Base-by-base conservation (phyloP, 2,113 vertebrate species). In the Typhlomys cinereus region DNA sequence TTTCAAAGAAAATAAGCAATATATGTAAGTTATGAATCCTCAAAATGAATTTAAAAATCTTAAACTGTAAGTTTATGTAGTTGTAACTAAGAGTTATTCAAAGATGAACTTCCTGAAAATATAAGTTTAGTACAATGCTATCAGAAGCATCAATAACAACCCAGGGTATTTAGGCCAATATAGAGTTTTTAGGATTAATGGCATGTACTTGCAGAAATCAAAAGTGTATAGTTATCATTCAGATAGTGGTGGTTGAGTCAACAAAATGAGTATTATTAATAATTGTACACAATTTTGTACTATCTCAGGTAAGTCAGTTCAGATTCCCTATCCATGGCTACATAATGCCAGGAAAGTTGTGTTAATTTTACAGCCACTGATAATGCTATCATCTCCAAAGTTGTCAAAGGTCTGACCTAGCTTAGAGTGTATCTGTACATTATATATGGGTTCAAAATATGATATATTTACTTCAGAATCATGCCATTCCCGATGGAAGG, bases 1-100 rank as follows among this genome's bases (percentile, higher is more conserved):
- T 76, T 71, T 80, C 48, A 94, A 29, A 69, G 57, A 29, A 85
- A 89, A 93, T 85, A 93, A 90, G 73, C 15, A 95, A 92, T 66
- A 52, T 85, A 76, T 66, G 1, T 83, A 86, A 86, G 83, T 52
- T 81, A 87, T 59, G 36, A 0, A n/a, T 2, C 11, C 27, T 39
- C 25, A 83, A 91, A 88, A 11, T 75, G 29, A 4, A 83, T 75
- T 71, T 31, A 91, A 93, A 94, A 87, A 81, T 39, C 46, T 85
- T 74, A 93, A 94, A 85, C 23, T 5, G 54, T 85, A 82, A 23
- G 52, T 31, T 84, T 8, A 79, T 75, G 25, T 48, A 81, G 29
- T 10, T 91, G 4, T 81, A 36, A 20, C 21, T 34, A 79, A 15
- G 62, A 75, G 92, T 90, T 93, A 73, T n/a, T 62, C 75, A 89